Percentiles rank a stretch among this genome's conserved stretches.
Evolutionary conservation across 2,113 vertebrate genomes (phyloP).

Genomic region (Pachycephala philippinensis): DNA sequence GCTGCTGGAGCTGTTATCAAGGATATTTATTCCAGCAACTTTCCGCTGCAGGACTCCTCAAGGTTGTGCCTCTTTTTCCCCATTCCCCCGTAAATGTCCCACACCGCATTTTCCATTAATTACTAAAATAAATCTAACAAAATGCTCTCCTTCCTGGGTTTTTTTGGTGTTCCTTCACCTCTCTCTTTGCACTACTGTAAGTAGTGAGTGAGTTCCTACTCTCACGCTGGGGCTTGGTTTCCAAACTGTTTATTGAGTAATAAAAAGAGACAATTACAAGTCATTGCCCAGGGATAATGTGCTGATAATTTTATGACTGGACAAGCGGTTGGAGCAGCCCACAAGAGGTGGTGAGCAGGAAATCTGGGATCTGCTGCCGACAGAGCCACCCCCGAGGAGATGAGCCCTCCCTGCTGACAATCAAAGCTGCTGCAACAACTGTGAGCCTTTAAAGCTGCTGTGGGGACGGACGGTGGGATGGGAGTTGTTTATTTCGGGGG

Average conservation of each 20-base stretch:
- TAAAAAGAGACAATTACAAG: slow-evolving; percentile 70
- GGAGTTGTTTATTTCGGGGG: background rate
- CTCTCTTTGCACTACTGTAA: background rate
- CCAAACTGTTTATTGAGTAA: slow-evolving; percentile 72
- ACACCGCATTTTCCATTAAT: background rate
- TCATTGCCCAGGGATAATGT: slow-evolving; percentile 62
- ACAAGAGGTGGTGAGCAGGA: slow-evolving; percentile 46
- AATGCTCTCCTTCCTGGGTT: background rate
- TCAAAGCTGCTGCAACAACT: background rate
- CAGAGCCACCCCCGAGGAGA: slow-evolving; percentile 48
- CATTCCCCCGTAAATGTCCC: background rate
- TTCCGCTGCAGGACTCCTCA: background rate
- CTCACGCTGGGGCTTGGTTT: slow-evolving; percentile 56
- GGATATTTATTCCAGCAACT: background rate
- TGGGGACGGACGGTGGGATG: background rate
- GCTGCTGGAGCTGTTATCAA: background rate
- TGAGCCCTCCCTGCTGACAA: background rate
- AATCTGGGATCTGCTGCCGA: background rate
- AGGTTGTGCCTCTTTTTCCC: background rate
- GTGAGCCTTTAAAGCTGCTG: background rate
- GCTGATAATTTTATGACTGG: slow-evolving; percentile 69
- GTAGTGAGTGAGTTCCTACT: slow-evolving; percentile 40
- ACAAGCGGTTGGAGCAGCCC: slow-evolving; percentile 54
- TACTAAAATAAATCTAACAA: background rate
- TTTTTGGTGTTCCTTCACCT: background rate